Evolutionary conservation across 2,797 vertebrate species (phyloP).

Genomic region (Vireo griseus): DNA sequence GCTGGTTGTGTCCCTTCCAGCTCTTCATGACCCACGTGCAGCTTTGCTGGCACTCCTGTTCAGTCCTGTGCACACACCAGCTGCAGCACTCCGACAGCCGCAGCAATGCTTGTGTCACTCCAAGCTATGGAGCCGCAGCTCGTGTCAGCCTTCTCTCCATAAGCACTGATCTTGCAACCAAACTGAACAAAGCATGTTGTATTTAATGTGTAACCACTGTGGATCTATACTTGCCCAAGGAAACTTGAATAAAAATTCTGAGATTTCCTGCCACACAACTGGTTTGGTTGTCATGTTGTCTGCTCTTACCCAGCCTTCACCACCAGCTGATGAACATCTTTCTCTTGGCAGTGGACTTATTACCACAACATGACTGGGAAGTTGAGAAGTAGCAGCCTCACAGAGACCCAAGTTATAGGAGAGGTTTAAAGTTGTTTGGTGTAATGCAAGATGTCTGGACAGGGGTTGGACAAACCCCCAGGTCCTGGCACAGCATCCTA

Average conservation of each 20-base stretch:
- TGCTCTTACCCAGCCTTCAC: background rate
- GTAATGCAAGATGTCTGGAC: background rate
- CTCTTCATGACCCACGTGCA: background rate
- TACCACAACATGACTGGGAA: background rate
- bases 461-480: background rate
- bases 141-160: background rate
- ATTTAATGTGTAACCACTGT: background rate
- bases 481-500: background rate
- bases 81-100: accelerated
- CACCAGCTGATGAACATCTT: background rate
- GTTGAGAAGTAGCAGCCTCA: background rate
- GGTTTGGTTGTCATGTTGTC: background rate
- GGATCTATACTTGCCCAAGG: background rate
- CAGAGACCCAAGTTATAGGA: background rate
- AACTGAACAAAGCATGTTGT: background rate
- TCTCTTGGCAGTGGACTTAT: background rate
- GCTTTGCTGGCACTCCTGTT: background rate
- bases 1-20: accelerated
- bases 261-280: background rate
- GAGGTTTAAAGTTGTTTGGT: background rate
- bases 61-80: accelerated
- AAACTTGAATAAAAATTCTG: background rate
- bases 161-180: background rate
- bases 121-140: background rate
- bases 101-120: background rate